Evolutionary conservation across 1,140 invertebrate genomes (phyloP).

Genomic region (Drosophila leontia): DNA sequence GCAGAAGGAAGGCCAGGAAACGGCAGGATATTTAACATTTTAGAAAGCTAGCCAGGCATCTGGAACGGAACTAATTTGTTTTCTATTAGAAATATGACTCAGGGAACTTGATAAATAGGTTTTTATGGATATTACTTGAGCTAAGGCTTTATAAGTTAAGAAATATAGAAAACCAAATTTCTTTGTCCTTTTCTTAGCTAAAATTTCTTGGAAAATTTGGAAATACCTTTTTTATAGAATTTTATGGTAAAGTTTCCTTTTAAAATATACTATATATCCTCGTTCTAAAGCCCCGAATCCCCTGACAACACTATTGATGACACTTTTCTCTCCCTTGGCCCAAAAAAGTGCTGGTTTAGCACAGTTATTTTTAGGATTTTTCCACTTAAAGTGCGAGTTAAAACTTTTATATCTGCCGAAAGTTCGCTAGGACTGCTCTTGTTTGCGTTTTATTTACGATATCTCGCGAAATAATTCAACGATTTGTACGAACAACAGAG

Average conservation of each 20-base stretch:
- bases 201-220: neutral
- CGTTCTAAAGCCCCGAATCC: neutral
- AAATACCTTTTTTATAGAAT: neutral
- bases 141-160: neutral
- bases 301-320: conserved; percentile 25
- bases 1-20: neutral
- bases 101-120: neutral
- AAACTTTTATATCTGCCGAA: conserved; percentile 36
- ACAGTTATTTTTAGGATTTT: conserved; percentile 27
- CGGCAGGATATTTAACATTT: conserved; percentile 4
- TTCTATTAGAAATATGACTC: conserved; percentile 9
- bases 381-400: conserved; percentile 25
- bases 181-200: neutral
- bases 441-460: conserved; percentile 48
- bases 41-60: conserved; percentile 1
- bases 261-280: neutral
- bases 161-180: neutral
- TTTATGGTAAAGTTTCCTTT: neutral
- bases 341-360: neutral
- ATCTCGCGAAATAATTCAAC: conserved; percentile 51
- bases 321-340: neutral
- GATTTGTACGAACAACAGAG: conserved; percentile 50
- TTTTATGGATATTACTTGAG: neutral
- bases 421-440: conserved; percentile 36
- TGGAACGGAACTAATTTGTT: conserved; percentile 6